A percentile compares a stretch with the other conserved stretches of the same genome.
phyloP scores from a whole-genome alignment of 2,797 vertebrate species.

The Ptychadena robeensis region DNA sequence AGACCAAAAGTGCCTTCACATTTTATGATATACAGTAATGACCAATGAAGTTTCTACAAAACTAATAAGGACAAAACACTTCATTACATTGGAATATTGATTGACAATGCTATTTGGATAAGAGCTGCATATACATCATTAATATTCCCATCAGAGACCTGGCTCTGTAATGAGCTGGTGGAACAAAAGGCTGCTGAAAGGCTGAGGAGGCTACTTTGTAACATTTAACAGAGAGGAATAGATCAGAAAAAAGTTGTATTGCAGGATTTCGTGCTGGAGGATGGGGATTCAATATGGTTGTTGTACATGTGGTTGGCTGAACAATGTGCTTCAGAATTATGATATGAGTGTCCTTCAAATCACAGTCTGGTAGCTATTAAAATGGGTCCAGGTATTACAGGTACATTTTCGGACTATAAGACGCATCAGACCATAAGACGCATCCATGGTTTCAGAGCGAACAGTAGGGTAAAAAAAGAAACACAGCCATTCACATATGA shows the following conservation, averaged over 20 bases:
- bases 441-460: too few relatives aligned
- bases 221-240: conserved; percentile 16
- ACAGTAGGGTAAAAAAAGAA: too few relatives aligned
- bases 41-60: conserved; percentile 9
- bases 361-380: conserved; percentile 14
- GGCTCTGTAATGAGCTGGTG: conserved; percentile 17
- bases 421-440: too few relatives aligned
- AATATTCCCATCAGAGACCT: conserved; percentile 20
- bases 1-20: not conserved
- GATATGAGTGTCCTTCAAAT: conserved; percentile 4
- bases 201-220: conserved; percentile 1
- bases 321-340: conserved; percentile 37
- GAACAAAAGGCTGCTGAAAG: conserved; percentile 2
- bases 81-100: conserved; percentile 24
- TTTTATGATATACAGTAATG: conserved; percentile 1
- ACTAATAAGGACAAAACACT: conserved; percentile 26
- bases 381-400: not conserved
- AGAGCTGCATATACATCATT: conserved; percentile 28
- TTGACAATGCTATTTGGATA: conserved; percentile 24
- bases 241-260: not conserved
- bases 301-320: not conserved
- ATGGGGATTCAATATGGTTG: not conserved
- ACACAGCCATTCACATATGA: too few relatives aligned
- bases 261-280: not conserved
- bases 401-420: too few relatives aligned